Base-by-base conservation (phyloP, 2,888 invertebrate genomes). In the Sturmia bella region DNA sequence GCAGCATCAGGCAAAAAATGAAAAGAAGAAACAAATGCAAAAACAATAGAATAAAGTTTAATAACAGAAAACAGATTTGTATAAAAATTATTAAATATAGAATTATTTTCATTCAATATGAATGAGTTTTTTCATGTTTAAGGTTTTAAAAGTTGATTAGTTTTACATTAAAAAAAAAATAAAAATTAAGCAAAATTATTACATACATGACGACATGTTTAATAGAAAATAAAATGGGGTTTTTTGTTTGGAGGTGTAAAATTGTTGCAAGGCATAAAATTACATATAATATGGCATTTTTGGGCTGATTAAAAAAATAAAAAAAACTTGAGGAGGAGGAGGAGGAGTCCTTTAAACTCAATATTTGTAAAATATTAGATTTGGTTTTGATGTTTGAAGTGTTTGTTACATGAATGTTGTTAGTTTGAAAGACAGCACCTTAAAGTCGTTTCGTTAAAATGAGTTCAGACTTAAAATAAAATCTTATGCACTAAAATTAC, bases 51-150 rank as follows among this genome's bases (percentile, higher is more conserved):
- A 41, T 3, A 11, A 59, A 6, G 3, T 54, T 56, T 61, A 69
- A 72, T 21, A 57, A 64, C 4, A 11, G 24, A 52, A 69, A 63
- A 64, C 39, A 24, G 17, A 3, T 24, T 24, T 52, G 9, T 52
- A 15, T 52, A 13, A 15, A 11, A 2, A 41, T 43, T 41, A 43
- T 24, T 13, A 69, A 52, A 69, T 45, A 61, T 27, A 45, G 59
- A 59, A 78, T 63, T 66, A 75, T 72, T 64, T 84, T 84, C 87
- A 88, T 88, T 88, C 88, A 88, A 88, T 88, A 88, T 88, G 88
- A 88, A 88, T 86, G 88, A 87, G 50, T 32, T 64, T 43, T 17
- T 43, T 39, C 19, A 27, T 52, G 57, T 21, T 21, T 76, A 41
- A 45, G 21, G 32, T 32, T 63, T 52, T 39, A 56, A 61, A 50